Evolutionary conservation across 2,113 vertebrate species (phyloP), one percentile per base, ranked within the genome.

Genomic region (Passerina amoena): DNA sequence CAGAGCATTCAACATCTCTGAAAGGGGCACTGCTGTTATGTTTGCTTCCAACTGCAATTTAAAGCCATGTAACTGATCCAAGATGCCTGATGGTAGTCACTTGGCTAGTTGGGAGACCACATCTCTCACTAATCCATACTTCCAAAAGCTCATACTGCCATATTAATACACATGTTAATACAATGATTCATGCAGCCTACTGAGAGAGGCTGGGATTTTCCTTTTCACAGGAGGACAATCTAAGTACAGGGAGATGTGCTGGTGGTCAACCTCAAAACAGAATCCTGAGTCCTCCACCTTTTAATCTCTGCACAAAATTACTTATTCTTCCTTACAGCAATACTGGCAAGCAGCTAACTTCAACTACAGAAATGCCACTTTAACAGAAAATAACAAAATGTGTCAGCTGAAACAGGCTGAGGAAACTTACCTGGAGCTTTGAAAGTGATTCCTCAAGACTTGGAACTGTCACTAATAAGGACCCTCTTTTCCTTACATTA

Each of bases 401-500:
- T 64, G 33, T 70, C 57, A 50, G 77, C 44, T 81, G 61, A 94
- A 96, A 94, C n/a, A 24, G 25, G 22, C 85, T 75, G 59, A 93
- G 16, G n/a, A 31, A 94, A 82, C 92, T 94, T 95, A 98, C 98
- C 98, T 99, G 98, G 57, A 99, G 97, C 53, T 97, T 78, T 77
- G 94, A 91, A 35, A 99, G 96, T n/a, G 98, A 98, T 71, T 99
- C 98, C 83, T 98, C 92, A 89, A 99, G 97, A 92, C 98, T 98
- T 77, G 99, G 99, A 61, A 99, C 98, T 12, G 99, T 99, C 63
- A 99, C 98, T 96, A 99, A 80, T 57, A 99, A 97, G 8, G 98
- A 98, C 5, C 98, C 98, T 96, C 92, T 98, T 91, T 98, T 99
- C 86, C 94, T 97, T 72, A 99, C 92, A 63, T 98, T 97, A 87